Evolutionary conservation across 1,140 invertebrate species (phyloP).

Genomic region (Procambarus clarkii): DNA sequence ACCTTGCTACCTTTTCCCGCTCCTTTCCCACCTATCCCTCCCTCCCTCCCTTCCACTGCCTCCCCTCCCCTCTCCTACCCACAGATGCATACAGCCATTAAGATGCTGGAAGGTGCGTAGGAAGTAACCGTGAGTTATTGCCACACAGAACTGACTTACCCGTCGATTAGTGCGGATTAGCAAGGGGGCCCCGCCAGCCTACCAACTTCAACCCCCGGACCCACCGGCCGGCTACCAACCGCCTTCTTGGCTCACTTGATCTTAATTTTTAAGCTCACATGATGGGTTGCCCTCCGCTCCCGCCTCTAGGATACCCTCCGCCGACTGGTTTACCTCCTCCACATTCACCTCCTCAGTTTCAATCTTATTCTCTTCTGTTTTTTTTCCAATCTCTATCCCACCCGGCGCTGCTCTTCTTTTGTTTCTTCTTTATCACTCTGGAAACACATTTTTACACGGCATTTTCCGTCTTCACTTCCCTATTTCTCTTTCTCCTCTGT

Average conservation of each 20-base stretch:
- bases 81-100: slow-evolving; percentile 52
- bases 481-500: no score
- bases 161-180: slow-evolving; percentile 54
- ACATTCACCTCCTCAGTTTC: no score
- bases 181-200: slow-evolving; percentile 20
- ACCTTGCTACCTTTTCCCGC: no score
- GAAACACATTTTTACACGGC: no score
- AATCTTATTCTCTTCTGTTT: neutral
- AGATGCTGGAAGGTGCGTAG: slow-evolving; percentile 7
- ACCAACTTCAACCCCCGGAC: slow-evolving; percentile 19
- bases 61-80: no score
- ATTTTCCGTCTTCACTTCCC: no score
- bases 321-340: no score
- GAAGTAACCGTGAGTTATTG: slow-evolving; percentile 55
- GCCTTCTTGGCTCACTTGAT: slow-evolving; percentile 50
- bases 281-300: slow-evolving; percentile 40
- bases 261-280: slow-evolving; percentile 61
- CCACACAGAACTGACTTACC: slow-evolving; percentile 43
- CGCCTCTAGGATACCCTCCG: no score
- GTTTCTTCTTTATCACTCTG: no score
- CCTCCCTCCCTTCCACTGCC: no score
- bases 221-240: neutral
- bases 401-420: no score
- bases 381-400: neutral
- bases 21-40: no score